Base-by-base conservation (phyloP, 1,140 invertebrate species). In the Lucilia sericata region DNA sequence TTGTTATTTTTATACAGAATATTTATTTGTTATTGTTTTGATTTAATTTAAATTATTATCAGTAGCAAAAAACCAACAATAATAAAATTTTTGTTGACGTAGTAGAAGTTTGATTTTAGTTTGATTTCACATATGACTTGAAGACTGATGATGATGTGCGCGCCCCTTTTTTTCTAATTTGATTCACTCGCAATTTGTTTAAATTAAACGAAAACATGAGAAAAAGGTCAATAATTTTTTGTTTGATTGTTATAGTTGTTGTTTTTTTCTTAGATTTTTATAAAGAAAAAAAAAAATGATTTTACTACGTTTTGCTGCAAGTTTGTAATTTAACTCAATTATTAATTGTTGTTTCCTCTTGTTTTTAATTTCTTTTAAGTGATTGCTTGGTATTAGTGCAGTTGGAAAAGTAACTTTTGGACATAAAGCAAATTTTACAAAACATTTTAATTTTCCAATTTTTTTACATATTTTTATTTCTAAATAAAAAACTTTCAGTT, bases 21-120 rank as follows among this genome's bases (percentile, higher is more conserved):
- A 60, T 60, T n/a, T n/a, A 55, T 60, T 60, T 60, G 55, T 60
- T 60, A 55, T 60, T 60, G 55, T 60, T 60, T 60, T n/a, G 14
- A 60, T 60, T 60, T 60, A 60, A 60, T 14, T n/a, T 60, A n/a
- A 17, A 60, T 17, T n/a, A 60, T 17, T n/a, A 60, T 60, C n/a
- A 60, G 55, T 14, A 60, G 17, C 13, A 60, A 60, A 17, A 60
- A 60, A n/a, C n/a, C 14, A 60, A 60, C 51, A 60, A 14, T 12
- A 60, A 60, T n/a, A 60, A 17, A 0, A 60, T 14, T 3, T 60
- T 60, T n/a, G 55, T 60, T 60, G 55, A 60, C 55, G 55, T 60
- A 60, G 55, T 17, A 7, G 17, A 60, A 60, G n/a, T 0, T n/a
- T 60, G 55, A 60, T 60, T 60, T 60, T 60, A 42, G 42, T 17